These are phyloP conservation scores for Drosophila dives DNA, from an alignment of 2,888 invertebrate species.

Conservation along the genomic window DNA sequence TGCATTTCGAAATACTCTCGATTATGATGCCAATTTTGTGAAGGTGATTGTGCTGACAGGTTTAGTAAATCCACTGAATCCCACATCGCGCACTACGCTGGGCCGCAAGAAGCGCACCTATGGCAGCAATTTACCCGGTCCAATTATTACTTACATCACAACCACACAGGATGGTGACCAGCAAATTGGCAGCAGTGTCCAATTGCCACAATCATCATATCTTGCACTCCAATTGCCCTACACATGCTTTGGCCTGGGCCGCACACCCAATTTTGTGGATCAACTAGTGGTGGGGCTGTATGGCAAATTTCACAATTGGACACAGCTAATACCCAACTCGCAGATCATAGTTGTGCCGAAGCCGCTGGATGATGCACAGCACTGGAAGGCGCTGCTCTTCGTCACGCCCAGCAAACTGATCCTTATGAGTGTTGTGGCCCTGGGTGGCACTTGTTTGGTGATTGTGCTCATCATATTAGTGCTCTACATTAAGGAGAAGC, in stretches of 20 bases:
- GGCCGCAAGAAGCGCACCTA: slow-evolving; percentile 92
- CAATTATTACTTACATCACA: slow-evolving; percentile 93
- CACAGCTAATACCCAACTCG: slow-evolving; percentile 98
- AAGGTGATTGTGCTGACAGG: slow-evolving; percentile 97
- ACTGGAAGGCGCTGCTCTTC: slow-evolving; percentile 96
- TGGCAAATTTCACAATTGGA: slow-evolving; percentile 91
- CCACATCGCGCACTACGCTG: slow-evolving; percentile 90
- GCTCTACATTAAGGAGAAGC: slow-evolving; percentile 95
- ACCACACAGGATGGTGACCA: slow-evolving; percentile 94
- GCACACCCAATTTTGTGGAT: slow-evolving; percentile 99
- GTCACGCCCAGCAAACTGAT: slow-evolving; percentile 97
- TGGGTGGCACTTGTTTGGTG: slow-evolving; percentile 93
- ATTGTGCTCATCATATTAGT: slow-evolving; percentile 93
- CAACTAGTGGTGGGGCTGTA: slow-evolving; percentile 92
- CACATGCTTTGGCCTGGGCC: slow-evolving; percentile 97
- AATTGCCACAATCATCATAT: slow-evolving; percentile 96
- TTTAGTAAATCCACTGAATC: slow-evolving; percentile 89
- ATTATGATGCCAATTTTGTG: slow-evolving; percentile 97
- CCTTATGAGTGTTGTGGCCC: slow-evolving; percentile 94
- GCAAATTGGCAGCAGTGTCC: slow-evolving; percentile 93
- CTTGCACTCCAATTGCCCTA: slow-evolving; percentile 97
- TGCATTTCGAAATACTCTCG: slow-evolving; percentile 94
- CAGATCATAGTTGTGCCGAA: slow-evolving; percentile 98
- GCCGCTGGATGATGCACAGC: slow-evolving; percentile 90
- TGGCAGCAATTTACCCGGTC: slow-evolving; percentile 96